A percentile compares a stretch with the other conserved stretches of the same genome.
phyloP scores from a whole-genome alignment of 2,113 vertebrate species.

The Gulo gulo region DNA sequence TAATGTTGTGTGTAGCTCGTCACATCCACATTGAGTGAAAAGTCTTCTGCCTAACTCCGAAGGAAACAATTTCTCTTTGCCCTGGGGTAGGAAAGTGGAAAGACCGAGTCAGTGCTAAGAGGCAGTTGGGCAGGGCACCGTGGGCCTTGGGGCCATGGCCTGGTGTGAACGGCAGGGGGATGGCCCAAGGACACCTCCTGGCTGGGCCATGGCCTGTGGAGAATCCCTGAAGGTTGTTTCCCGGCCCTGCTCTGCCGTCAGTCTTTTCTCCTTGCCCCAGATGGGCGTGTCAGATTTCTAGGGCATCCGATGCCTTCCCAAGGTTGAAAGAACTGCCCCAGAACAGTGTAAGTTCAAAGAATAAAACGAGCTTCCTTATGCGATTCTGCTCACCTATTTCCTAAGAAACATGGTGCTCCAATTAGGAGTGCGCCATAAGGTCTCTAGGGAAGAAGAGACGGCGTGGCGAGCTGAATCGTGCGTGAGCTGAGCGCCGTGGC shows the following conservation, averaged over 20 bases:
- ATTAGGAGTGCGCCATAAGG: conserved; percentile 17
- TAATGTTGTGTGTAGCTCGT: not conserved
- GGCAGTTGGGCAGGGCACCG: not conserved
- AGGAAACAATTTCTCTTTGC: not conserved
- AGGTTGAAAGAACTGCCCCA: not conserved
- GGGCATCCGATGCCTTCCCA: not conserved
- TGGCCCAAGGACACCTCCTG: not conserved
- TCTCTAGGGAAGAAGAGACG: not conserved
- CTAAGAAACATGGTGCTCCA: not conserved
- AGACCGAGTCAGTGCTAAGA: not conserved
- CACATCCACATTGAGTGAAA: not conserved
- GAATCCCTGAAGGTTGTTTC: not conserved
- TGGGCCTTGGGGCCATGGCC: not conserved
- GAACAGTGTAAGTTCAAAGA: not conserved
- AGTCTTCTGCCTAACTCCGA: not conserved
- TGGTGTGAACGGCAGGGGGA: not conserved
- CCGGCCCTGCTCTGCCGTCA: not conserved
- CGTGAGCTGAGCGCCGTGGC: rapidly evolving
- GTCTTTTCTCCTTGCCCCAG: not conserved
- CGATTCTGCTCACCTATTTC: conserved; percentile 24
- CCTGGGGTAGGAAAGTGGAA: not conserved
- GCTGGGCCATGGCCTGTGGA: not conserved
- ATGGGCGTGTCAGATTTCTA: not conserved
- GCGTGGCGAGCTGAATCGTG: not conserved
- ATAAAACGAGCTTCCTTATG: not conserved